Conservation (phyloP, 2,888 invertebrate genomes). For the Eristalinus sepulchralis region DNA sequence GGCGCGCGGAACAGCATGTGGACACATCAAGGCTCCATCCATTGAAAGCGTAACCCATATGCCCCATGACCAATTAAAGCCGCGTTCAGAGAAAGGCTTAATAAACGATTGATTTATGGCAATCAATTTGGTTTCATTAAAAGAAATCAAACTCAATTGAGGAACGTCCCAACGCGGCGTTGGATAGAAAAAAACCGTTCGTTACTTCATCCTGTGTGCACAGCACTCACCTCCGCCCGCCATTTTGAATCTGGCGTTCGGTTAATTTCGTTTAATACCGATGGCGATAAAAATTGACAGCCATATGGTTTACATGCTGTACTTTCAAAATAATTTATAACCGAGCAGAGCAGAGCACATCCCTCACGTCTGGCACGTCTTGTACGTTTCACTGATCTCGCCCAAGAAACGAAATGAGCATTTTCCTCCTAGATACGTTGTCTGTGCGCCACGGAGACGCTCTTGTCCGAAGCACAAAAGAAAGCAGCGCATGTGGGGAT, state of each 20-base stretch:
- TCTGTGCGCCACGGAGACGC: neutral
- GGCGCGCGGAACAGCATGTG: slow-evolving; percentile 3
- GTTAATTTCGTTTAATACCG: slow-evolving; percentile 61
- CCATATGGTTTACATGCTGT: slow-evolving; percentile 68
- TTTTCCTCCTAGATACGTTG: neutral
- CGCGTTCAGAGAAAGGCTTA: slow-evolving; percentile 61
- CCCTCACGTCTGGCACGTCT: neutral
- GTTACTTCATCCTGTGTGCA: neutral
- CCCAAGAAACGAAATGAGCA: slow-evolving; percentile 19
- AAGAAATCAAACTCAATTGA: slow-evolving; percentile 70
- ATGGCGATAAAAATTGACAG: slow-evolving; percentile 68
- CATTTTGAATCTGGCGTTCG: neutral
- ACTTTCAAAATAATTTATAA: slow-evolving; percentile 68
- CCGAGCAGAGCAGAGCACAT: slow-evolving; percentile 29
- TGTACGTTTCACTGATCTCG: neutral
- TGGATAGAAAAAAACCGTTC: slow-evolving; percentile 12
- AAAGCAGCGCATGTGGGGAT: slow-evolving; percentile 26
- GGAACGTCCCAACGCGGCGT: slow-evolving; percentile 5
- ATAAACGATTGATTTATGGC: slow-evolving; percentile 69
- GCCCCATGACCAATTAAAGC: slow-evolving; percentile 60
- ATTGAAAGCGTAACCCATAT: slow-evolving; percentile 40
- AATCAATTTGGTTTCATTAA: slow-evolving; percentile 71
- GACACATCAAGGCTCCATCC: neutral
- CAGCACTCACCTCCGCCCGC: neutral
- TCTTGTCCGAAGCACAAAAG: slow-evolving; percentile 16